These are phyloP conservation scores for Pygathrix nemaeus DNA, from an alignment of 2,113 vertebrate genomes.

Conservation along the genomic window DNA sequence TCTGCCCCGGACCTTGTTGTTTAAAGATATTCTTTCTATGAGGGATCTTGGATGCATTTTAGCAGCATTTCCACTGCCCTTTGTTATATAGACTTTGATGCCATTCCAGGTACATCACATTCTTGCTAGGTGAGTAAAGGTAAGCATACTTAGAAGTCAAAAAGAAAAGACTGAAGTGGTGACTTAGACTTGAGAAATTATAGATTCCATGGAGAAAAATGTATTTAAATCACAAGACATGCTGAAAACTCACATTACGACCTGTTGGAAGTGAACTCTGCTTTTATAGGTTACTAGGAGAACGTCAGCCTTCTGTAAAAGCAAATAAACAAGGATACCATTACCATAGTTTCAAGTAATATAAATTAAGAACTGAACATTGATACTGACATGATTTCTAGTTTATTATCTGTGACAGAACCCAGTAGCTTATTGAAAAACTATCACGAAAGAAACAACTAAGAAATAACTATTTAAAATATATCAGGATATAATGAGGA, in stretches of 20 bases:
- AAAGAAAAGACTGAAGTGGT: not conserved
- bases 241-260: not conserved
- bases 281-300: not conserved
- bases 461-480: slow-evolving; percentile 30
- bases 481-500: slow-evolving; percentile 39
- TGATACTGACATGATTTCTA: not conserved
- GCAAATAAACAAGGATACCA: fast-evolving
- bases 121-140: not conserved
- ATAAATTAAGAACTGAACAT: not conserved
- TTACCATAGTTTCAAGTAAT: not conserved
- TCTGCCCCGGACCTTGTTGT: not conserved
- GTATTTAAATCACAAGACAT: not conserved
- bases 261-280: not conserved
- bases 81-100: not conserved
- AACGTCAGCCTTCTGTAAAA: not conserved
- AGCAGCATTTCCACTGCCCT: not conserved
- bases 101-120: too few species aligned
- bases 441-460: not conserved
- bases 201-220: not conserved
- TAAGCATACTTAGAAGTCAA: not conserved
- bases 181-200: not conserved
- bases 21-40: not conserved
- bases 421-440: slow-evolving; percentile 60
- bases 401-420: slow-evolving; percentile 10
- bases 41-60: not conserved